Evolutionary conservation across 2,888 invertebrate genomes (phyloP).

Genomic region (Calliphora vomitoria): DNA sequence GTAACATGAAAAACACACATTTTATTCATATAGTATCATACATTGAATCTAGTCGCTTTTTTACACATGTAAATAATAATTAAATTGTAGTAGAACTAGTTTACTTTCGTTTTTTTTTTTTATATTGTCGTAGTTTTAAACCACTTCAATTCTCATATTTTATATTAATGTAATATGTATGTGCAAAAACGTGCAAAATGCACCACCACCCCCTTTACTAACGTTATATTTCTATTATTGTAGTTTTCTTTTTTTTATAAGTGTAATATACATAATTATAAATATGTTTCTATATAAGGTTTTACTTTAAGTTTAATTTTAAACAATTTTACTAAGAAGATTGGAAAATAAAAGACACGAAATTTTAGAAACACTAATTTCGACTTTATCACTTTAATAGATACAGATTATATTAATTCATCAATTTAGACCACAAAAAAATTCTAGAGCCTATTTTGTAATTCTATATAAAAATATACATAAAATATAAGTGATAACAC

Average conservation of each 20-base stretch:
- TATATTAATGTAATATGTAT: not conserved
- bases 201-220: conserved; percentile 5
- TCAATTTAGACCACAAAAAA: too few species aligned
- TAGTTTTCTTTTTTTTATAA: conserved; percentile 24
- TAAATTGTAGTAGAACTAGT: conserved; percentile 55
- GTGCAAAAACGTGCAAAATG: conserved; percentile 44
- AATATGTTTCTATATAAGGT: conserved; percentile 45
- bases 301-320: conserved; percentile 38
- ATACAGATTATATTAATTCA: too few species aligned
- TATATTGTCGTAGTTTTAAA: not conserved
- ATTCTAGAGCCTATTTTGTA: too few species aligned
- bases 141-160: conserved; percentile 8
- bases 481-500: too few species aligned
- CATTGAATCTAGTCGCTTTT: conserved; percentile 70
- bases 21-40: conserved; percentile 38
- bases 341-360: conserved; percentile 44
- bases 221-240: conserved; percentile 15
- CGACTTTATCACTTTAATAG: too few species aligned
- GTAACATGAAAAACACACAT: conserved; percentile 3
- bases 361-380: not conserved
- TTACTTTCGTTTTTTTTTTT: conserved; percentile 10
- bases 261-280: conserved; percentile 17
- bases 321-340: conserved; percentile 40
- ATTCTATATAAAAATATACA: too few species aligned
- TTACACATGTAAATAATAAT: conserved; percentile 62